Percentiles rank a stretch among this genome's conserved stretches.
Conservation (phyloP, 2,797 vertebrate genomes). For the Parotocinclus haroldoi region DNA sequence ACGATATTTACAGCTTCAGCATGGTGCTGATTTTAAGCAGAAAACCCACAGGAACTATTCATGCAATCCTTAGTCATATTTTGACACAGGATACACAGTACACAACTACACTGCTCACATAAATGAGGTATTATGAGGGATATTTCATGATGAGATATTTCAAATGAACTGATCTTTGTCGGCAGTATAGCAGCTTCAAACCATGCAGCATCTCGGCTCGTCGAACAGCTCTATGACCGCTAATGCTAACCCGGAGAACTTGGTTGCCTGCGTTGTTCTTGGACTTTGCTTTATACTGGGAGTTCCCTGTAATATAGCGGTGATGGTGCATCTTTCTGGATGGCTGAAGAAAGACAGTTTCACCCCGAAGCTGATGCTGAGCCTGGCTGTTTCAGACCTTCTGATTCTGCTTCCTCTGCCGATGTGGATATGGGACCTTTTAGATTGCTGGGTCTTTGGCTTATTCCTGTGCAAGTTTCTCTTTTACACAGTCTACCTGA, state of each 20-base stretch:
- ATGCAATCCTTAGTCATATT: no score
- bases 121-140: no score
- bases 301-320: constrained; percentile 54
- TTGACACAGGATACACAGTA: no score
- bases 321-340: constrained; percentile 41
- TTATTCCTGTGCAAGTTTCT: constrained; percentile 50
- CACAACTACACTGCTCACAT: no score
- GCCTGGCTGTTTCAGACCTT: constrained; percentile 56
- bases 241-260: not conserved
- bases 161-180: no score
- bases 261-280: constrained; percentile 13
- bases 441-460: constrained; percentile 49
- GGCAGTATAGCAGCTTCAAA: not conserved
- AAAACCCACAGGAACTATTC: no score
- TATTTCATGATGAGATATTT: no score
- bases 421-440: constrained; percentile 48
- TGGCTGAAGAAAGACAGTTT: constrained; percentile 45
- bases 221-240: constrained; percentile 1
- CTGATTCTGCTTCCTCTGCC: constrained; percentile 52
- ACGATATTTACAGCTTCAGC: no score
- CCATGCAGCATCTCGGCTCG: constrained; percentile 20
- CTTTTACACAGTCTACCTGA: constrained; percentile 22
- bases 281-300: constrained; percentile 54
- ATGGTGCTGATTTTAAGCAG: no score
- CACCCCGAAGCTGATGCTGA: constrained; percentile 58